Base-by-base conservation (phyloP, 35 echinoderm and acorn worm genomes). In the Lytechinus variegatus region DNA sequence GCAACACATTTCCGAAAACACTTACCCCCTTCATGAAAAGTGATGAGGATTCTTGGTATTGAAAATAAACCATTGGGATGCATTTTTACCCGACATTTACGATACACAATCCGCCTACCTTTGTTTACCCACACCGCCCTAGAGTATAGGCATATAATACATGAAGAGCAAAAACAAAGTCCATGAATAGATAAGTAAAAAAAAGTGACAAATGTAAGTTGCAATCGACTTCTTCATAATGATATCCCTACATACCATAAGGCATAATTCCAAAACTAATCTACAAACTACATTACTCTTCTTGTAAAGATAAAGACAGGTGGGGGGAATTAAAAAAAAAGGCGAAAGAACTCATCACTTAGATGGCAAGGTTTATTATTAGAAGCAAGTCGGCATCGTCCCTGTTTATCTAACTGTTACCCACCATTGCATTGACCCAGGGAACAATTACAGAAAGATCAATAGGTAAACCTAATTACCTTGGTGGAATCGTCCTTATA, bases 341-440 rank as follows among this genome's bases (percentile, higher is more conserved):
- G 24, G 19, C 24, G 61, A 71, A 21, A 24, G 14, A 71, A 71
- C 61, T 71, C 61, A 71, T 71, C 61, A 71, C 61, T 71, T 79
- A 19, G 66, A 79, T 79, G 66, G 16, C 12, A 79, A 79, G n/a
- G 19, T 24, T 79, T 24, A 0, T 79, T 79, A 12, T 6, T 16
- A 24, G 66, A 79, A 79, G 66, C 66, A 24, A 79, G 66, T 16
- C 19, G 66, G 66, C 21, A 79, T 24, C 66, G 66, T 24, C n/a
- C 66, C 66, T 79, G 66, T 79, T 79, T 79, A 79, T 79, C 66
- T n/a, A 24, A 79, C 66, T 79, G 66, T 79, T 79, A 79, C 16
- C 66, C 19, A 19, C 66, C 66, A 24, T 79, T 79, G 66, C 66
- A 79, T 79, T 79, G 66, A 79, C 66, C 66, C n/a, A 79, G 66